A percentile compares a stretch with the other conserved stretches of the same genome.
Conservation (phyloP, 2,797 vertebrate genomes). For the Hylomyscus alleni region DNA sequence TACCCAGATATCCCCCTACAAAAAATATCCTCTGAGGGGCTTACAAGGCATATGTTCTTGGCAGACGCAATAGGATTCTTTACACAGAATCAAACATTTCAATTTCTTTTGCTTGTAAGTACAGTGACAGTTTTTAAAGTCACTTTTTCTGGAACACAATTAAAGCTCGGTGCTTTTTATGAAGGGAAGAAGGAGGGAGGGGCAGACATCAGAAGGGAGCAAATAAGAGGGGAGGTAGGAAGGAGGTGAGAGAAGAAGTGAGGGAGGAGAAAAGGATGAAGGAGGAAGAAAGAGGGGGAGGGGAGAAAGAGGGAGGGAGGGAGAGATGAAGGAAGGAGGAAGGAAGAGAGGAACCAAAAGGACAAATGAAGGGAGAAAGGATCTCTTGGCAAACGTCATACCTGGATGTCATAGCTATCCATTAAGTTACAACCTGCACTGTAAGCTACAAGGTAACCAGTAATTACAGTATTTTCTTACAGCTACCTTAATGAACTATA, state of each 20-base stretch:
- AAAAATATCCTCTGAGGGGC: background rate
- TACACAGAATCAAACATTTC: background rate
- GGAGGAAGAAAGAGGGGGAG: background rate
- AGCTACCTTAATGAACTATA: background rate
- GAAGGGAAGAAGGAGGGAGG: too few relatives aligned
- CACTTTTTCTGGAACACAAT: slow-evolving; percentile 43
- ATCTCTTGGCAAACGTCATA: background rate
- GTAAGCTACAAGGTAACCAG: too few relatives aligned
- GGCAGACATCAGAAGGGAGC: background rate
- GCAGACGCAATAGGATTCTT: background rate
- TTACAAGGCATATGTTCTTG: background rate
- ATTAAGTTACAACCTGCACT: background rate
- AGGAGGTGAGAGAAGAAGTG: background rate
- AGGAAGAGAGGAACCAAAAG: background rate
- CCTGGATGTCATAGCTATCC: background rate
- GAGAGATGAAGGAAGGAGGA: too few relatives aligned
- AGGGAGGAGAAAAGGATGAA: background rate
- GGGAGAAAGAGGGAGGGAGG: background rate
- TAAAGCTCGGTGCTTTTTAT: slow-evolving; percentile 62
- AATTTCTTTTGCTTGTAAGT: slow-evolving; percentile 27
- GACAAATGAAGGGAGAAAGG: background rate
- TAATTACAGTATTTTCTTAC: background rate
- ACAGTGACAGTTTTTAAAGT: background rate
- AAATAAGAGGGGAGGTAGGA: background rate
- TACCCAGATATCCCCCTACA: background rate